These are phyloP conservation scores for Aldabrachelys gigantea DNA, from an alignment of 2,113 vertebrate genomes.

Conservation along the genomic window DNA sequence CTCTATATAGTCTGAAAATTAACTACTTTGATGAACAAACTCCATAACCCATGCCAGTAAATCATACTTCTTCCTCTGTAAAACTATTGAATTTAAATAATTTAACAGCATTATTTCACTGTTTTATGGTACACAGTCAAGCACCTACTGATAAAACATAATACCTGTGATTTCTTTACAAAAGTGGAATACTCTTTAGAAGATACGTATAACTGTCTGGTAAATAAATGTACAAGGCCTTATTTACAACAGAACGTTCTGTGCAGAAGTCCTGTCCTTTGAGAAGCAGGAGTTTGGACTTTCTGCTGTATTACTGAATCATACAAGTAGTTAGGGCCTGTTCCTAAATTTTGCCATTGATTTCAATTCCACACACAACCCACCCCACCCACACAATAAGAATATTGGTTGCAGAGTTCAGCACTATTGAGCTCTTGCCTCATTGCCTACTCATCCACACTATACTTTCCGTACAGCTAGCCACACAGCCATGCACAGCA, in stretches of 20 bases:
- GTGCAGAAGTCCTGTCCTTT: conserved; percentile 33
- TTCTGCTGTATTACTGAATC: not conserved
- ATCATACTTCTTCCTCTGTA: conserved; percentile 22
- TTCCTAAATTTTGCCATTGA: not conserved
- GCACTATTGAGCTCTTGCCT: not conserved
- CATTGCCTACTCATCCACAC: rapidly evolving
- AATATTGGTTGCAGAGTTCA: rapidly evolving
- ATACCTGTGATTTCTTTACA: conserved; percentile 58
- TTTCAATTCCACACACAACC: not conserved
- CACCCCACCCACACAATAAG: not conserved
- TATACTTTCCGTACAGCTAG: not conserved
- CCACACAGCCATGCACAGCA: not conserved
- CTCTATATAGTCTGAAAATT: conserved; percentile 18
- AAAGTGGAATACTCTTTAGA: conserved; percentile 57
- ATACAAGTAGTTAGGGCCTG: not conserved
- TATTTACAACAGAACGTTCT: conserved; percentile 52
- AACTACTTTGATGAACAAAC: not conserved
- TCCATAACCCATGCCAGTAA: not conserved
- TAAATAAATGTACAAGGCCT: conserved; percentile 53
- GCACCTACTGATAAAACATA: conserved; percentile 62
- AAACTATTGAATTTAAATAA: conserved; percentile 28
- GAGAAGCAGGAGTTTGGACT: conserved; percentile 33
- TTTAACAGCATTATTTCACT: conserved; percentile 63
- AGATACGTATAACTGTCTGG: conserved; percentile 34
- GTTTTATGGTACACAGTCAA: conserved; percentile 59